Percentiles rank a stretch among this genome's conserved stretches.
These are phyloP conservation scores for Pristionchus pacificus DNA, from an alignment of 1,140 invertebrate species.

Conservation along the genomic window DNA sequence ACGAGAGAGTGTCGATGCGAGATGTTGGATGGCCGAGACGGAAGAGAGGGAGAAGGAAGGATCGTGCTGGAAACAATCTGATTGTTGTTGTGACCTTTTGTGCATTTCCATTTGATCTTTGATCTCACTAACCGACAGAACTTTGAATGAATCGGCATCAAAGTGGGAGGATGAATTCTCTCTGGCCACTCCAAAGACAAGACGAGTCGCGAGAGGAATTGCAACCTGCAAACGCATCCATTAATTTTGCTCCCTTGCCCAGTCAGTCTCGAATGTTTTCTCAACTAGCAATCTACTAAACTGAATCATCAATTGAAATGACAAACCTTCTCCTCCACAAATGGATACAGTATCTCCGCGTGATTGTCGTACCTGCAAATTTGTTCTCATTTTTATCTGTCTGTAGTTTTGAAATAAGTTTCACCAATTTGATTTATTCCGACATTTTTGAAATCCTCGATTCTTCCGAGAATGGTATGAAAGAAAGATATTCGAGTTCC, in stretches of 20 bases:
- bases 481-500: too few species aligned
- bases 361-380: conserved; percentile 48
- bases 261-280: too few species aligned
- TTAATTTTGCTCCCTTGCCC: too few species aligned
- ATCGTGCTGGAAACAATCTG: not conserved
- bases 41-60: conserved; percentile 27
- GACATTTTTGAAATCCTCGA: too few species aligned
- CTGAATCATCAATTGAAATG: too few species aligned
- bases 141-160: conserved; percentile 28
- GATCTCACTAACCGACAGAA: too few species aligned
- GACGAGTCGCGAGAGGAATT: conserved; percentile 38
- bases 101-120: too few species aligned
- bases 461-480: not conserved
- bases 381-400: not conserved
- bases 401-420: too few species aligned
- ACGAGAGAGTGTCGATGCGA: conserved; percentile 38
- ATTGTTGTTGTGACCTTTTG: too few species aligned
- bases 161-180: conserved; percentile 30
- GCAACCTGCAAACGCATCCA: too few species aligned
- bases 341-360: conserved; percentile 48
- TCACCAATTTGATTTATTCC: too few species aligned
- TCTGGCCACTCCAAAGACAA: conserved; percentile 42
- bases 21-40: conserved; percentile 27
- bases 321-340: conserved; percentile 44
- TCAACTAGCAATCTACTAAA: too few species aligned